Evolutionary conservation across 2,113 vertebrate genomes (phyloP).

Genomic region (Sapayoa aenigma): DNA sequence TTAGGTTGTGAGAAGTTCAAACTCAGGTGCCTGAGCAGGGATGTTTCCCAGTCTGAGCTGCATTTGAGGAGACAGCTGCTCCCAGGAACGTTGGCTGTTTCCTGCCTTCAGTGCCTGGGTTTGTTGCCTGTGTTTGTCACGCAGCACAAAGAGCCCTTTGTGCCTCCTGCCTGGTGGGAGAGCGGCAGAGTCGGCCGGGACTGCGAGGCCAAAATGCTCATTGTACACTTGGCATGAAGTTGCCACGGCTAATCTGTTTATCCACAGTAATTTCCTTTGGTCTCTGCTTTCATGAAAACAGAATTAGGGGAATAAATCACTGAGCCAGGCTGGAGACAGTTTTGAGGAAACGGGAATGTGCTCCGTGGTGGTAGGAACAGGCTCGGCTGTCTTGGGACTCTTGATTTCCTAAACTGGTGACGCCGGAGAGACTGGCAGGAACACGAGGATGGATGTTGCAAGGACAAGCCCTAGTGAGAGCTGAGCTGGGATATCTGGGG

Average conservation of each 20-base stretch:
- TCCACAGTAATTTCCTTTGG: slow-evolving; percentile 8
- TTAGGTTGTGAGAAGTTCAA: neutral
- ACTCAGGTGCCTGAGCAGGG: neutral
- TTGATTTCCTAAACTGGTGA: neutral
- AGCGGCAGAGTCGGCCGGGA: neutral
- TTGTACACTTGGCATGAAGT: neutral
- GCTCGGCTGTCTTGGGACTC: neutral
- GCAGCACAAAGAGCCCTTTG: slow-evolving; percentile 15
- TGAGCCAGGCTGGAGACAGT: neutral
- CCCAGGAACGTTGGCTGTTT: neutral
- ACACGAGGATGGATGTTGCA: neutral
- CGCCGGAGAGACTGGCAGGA: neutral
- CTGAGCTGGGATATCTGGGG: neutral
- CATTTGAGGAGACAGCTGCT: neutral
- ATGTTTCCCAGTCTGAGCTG: neutral
- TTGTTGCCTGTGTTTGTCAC: neutral
- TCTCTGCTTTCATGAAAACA: slow-evolving; percentile 49
- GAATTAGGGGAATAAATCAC: slow-evolving; percentile 41
- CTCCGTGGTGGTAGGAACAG: neutral
- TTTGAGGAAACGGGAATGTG: neutral
- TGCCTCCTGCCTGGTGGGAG: slow-evolving; percentile 27
- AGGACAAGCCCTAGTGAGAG: neutral
- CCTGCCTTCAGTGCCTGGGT: neutral
- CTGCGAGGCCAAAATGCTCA: neutral
- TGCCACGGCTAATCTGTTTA: slow-evolving; percentile 33